A percentile compares a stretch with the other conserved stretches of the same genome.
phyloP scores from a whole-genome alignment of 2,888 invertebrate species.

The Julus scandinavius region DNA sequence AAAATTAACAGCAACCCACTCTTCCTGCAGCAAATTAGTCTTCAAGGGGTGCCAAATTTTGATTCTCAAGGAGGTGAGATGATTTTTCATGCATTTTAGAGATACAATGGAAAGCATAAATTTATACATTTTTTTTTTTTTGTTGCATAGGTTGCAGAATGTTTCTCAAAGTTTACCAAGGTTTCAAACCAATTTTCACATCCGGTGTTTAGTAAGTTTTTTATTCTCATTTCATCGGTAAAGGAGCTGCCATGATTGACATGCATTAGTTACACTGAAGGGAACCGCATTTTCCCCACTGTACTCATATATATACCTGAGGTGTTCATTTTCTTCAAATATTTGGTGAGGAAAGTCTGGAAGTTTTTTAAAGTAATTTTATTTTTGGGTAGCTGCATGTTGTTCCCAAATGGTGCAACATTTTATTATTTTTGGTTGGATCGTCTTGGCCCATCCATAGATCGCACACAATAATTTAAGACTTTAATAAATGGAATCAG shows the following conservation, averaged over 20 bases:
- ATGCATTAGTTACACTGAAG: background rate
- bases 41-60: slow-evolving; percentile 84
- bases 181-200: slow-evolving; percentile 87
- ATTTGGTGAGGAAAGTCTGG: too few species aligned
- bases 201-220: slow-evolving; percentile 77
- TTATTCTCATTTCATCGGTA: background rate
- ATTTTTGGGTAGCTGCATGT: too few species aligned
- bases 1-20: slow-evolving; percentile 88
- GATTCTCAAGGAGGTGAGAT: slow-evolving; percentile 69
- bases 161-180: slow-evolving; percentile 81
- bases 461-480: too few species aligned
- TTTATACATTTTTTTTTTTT: slow-evolving; percentile 14
- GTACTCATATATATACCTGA: too few species aligned
- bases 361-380: too few species aligned
- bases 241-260: background rate
- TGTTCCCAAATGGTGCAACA: too few species aligned
- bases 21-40: slow-evolving; percentile 85
- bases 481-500: too few species aligned
- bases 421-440: too few species aligned
- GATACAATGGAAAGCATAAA: background rate
- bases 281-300: background rate
- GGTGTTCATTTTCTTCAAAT: too few species aligned
- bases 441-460: too few species aligned
- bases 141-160: slow-evolving; percentile 63
- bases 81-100: background rate